These are phyloP conservation scores for Octopus bimaculoides DNA, from an alignment of 1,140 invertebrate genomes.

Conservation along the genomic window DNA sequence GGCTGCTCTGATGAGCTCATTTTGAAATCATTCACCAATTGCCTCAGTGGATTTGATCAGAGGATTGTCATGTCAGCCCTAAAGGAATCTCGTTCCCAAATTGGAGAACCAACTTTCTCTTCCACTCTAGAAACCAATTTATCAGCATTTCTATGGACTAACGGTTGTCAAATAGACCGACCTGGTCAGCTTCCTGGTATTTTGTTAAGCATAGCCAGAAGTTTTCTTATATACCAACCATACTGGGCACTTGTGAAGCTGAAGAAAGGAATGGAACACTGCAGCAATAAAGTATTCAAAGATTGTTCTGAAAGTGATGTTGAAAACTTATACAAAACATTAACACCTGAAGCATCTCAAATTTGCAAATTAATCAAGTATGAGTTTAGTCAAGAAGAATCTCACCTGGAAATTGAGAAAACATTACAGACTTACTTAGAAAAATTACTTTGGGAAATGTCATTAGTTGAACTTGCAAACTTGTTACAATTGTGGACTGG, in stretches of 20 bases:
- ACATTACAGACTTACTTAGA: background rate
- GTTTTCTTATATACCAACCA: constrained; percentile 18
- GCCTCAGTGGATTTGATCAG: constrained; percentile 20
- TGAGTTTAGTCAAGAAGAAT: constrained; percentile 1
- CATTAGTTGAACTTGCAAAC: background rate
- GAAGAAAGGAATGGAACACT: constrained; percentile 15
- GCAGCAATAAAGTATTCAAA: background rate
- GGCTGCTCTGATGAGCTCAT: constrained; percentile 20
- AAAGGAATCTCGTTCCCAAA: constrained; percentile 15
- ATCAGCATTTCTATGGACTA: constrained; percentile 19
- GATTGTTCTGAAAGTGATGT: constrained; percentile 6
- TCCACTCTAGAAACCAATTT: constrained; percentile 15
- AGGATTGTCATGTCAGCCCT: constrained; percentile 16
- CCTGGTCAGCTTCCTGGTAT: constrained; percentile 13
- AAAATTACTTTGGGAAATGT: constrained; percentile 2
- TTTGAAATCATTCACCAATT: constrained; percentile 22
- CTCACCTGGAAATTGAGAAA: background rate
- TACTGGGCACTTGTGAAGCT: constrained; percentile 23
- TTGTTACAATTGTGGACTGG: constrained; percentile 3
- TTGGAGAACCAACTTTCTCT: constrained; percentile 12
- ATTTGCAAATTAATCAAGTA: constrained; percentile 7
- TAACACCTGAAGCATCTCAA: background rate
- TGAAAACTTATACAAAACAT: background rate
- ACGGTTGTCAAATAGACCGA: constrained; percentile 20
- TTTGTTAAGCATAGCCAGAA: constrained; percentile 18